Evolutionary conservation across 2,888 invertebrate species (phyloP).

Genomic region (Sarcophaga caerulescens): DNA sequence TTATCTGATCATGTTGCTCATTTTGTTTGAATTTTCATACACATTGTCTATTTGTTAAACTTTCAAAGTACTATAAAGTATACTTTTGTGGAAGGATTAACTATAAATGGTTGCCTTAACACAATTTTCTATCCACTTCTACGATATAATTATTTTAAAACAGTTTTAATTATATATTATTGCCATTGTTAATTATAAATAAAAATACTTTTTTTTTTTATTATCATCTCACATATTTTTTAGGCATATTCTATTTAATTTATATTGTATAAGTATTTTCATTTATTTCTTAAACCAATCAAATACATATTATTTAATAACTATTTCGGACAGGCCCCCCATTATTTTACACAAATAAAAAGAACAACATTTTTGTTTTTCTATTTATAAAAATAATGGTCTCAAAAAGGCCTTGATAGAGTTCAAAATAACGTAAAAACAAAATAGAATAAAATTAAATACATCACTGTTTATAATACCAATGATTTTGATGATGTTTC

Average conservation of each 20-base stretch:
- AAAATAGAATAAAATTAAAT: conserved; percentile 20
- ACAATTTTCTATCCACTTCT: too few relatives aligned
- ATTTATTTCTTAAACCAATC: conserved; percentile 1
- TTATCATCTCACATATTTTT: not conserved
- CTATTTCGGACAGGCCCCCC: conserved; percentile 41
- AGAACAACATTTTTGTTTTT: conserved; percentile 6
- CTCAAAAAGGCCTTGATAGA: conserved; percentile 40
- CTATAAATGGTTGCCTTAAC: too few relatives aligned
- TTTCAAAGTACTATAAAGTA: too few relatives aligned
- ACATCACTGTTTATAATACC: conserved; percentile 26
- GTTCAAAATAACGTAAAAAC: conserved; percentile 24
- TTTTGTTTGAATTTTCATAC: conserved; percentile 22
- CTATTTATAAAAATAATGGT: conserved; percentile 23
- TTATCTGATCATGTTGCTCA: conserved; percentile 41
- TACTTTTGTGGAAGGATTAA: too few relatives aligned
- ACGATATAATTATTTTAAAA: too few relatives aligned
- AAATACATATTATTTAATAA: conserved; percentile 32
- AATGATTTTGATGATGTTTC: not conserved
- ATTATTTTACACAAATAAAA: conserved; percentile 3
- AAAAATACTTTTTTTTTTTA: too few relatives aligned
- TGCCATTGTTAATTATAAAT: too few relatives aligned
- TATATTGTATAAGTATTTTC: not conserved
- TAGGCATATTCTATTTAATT: not conserved
- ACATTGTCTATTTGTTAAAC: not conserved
- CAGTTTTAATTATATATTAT: too few relatives aligned